Evolutionary conservation across 2,888 invertebrate species (phyloP), one percentile per base, ranked within the genome.

Genomic region (Trypoxylon attenuatum): DNA sequence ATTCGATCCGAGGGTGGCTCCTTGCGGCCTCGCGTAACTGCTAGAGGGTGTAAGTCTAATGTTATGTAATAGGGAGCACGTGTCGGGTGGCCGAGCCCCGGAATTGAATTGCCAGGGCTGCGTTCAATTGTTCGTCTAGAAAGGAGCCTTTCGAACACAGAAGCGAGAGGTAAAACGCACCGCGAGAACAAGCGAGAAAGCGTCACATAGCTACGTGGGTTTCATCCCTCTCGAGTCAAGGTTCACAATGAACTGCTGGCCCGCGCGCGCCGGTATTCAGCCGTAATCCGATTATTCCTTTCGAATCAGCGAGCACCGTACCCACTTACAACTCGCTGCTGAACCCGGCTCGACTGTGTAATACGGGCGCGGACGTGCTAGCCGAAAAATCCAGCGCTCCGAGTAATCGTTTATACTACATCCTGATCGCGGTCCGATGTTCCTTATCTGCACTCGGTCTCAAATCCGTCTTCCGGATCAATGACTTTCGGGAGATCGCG

Each of bases 281-380:
- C 65, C 43, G 45, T 78, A 78, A 78, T 78, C 78, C 77, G 78
- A 78, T 78, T 77, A 79, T 75, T 75, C 75, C 69, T 69, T 69
- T 65, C 71, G 72, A 80, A 71, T 76, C 69, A 77, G 70, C 79
- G 74, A 65, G 52, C 68, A 69, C 46, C 45, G 53, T 53, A 23
- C 57, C 58, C 61, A 51, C 55, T 65, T 55, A 47, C 67, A 19
- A 45, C 47, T 18, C n/a, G n/a, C n/a, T n/a, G n/a, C n/a, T n/a
- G n/a, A n/a, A n/a, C n/a, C n/a, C n/a, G n/a, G n/a, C n/a, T n/a
- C 59, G 73, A 56, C 50, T 19, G 29, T 43, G 52, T 50, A 52
- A 66, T 52, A 57, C 64, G 64, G 53, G 64, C 42, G 23, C 42
- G 22, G 18, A 41, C 22, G 43, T 25, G 65, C 52, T 55, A 21